Conservation (phyloP, 2,113 vertebrate genomes). For the Poeciliopsis occidentalis region DNA sequence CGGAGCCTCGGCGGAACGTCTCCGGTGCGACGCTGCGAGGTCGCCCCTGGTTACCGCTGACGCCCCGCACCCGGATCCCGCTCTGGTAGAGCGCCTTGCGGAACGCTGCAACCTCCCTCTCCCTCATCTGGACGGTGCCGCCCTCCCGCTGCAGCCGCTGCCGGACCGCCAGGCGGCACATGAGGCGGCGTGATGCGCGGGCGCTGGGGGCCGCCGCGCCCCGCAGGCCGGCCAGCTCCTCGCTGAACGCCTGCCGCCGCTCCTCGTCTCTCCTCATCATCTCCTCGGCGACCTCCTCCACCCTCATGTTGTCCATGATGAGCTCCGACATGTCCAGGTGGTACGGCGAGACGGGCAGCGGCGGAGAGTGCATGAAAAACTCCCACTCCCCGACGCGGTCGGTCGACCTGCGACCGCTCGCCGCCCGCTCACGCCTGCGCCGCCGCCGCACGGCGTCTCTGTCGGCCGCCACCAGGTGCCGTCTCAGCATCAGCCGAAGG, state of each 20-base stretch:
- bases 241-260: conserved; percentile 70
- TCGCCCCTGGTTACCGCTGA: conserved; percentile 62
- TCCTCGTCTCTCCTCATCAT: conserved; percentile 47
- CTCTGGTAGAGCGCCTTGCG: conserved; percentile 64
- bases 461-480: conserved; percentile 29
- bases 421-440: conserved; percentile 24
- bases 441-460: not conserved
- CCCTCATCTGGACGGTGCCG: conserved; percentile 33
- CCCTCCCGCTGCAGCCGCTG: conserved; percentile 58
- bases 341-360: conserved; percentile 15
- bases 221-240: conserved; percentile 37
- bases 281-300: conserved; percentile 1
- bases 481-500: conserved; percentile 62
- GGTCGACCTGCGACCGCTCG: not conserved
- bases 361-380: conserved; percentile 50
- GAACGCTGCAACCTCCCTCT: conserved; percentile 53
- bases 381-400: conserved; percentile 42
- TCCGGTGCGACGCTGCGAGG: conserved; percentile 86
- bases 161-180: conserved; percentile 38
- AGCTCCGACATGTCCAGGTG: not conserved
- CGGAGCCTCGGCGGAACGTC: conserved; percentile 85
- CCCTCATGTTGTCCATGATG: conserved; percentile 12
- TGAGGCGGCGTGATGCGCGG: conserved; percentile 41
- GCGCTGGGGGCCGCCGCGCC: conserved; percentile 5
- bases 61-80: conserved; percentile 80